A percentile compares a stretch with the other conserved stretches of the same genome.
Evolutionary conservation across 2,888 invertebrate genomes (phyloP).

Genomic region (Aplocera efformata): DNA sequence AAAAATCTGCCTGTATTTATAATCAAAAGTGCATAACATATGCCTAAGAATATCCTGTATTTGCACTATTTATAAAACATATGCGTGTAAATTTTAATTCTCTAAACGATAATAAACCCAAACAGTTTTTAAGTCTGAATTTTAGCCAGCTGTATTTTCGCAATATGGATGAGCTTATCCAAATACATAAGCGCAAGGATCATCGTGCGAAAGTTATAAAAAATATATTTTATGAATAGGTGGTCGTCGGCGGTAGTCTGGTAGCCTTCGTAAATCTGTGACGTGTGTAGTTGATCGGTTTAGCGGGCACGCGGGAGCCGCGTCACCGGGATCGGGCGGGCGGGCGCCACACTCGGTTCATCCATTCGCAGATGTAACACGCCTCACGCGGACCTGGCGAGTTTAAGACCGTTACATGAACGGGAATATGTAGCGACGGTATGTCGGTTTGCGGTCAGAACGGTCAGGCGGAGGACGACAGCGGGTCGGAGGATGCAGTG

Average conservation of each 20-base stretch:
- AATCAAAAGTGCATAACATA: too few relatives aligned
- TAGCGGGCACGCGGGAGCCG: constrained; percentile 45
- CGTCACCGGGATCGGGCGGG: constrained; percentile 29
- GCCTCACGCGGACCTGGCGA: constrained; percentile 43
- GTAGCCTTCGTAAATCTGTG: constrained; percentile 58
- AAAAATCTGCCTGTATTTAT: too few relatives aligned
- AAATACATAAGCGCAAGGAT: constrained; percentile 28
- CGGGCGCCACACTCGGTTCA: constrained; percentile 36
- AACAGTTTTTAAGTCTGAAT: too few relatives aligned
- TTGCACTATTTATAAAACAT: too few relatives aligned
- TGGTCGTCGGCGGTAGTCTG: constrained; percentile 25
- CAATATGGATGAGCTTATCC: constrained; percentile 37
- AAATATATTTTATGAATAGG: constrained; percentile 46
- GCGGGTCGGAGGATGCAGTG: constrained; percentile 52
- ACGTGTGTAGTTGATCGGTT: constrained; percentile 66
- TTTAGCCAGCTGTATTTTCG: constrained; percentile 29
- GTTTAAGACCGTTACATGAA: constrained; percentile 31
- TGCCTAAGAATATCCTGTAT: too few relatives aligned
- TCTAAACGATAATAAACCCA: too few relatives aligned
- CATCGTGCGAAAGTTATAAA: constrained; percentile 47
- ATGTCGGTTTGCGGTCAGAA: constrained; percentile 67
- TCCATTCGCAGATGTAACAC: constrained; percentile 55
- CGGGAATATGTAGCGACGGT: constrained; percentile 46
- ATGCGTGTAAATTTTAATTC: too few relatives aligned
- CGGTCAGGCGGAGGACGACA: constrained; percentile 56